Evolutionary conservation across 1,140 invertebrate genomes (phyloP), one percentile per base, ranked within the genome.

Genomic region (Drosophila punjabiensis): DNA sequence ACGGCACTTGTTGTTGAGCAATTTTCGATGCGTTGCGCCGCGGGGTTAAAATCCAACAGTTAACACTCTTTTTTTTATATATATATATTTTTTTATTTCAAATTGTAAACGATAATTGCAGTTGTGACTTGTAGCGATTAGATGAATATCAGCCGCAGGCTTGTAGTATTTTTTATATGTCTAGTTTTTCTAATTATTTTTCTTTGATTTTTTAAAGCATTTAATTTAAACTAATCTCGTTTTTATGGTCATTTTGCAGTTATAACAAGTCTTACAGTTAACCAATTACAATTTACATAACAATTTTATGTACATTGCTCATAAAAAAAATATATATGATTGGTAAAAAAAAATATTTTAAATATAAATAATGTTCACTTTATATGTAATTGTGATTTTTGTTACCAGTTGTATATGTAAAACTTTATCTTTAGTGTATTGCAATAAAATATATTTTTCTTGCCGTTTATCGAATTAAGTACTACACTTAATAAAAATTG

Each of bases 11-110:
- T 73, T 74, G 18, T 73, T 74, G 14, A 30, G 68, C 37, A 41
- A 74, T 62, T 74, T 74, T 73, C 56, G 37, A 74, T 73, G 68
- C 70, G 56, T 62, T 74, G 5, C 18, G 50, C 32, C 45, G 30
- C 32, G 28, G 37, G 39, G 50, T n/a, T 18, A 53, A 37, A 30
- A 14, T 28, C 37, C 20, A 24, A 24, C 24, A 43, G 56, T 53
- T 71, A 74, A 39, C 67, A 73, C 45, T 74, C 3, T 45, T 64
- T 67, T 35, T 33, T 33, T 18, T 5, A 24, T n/a, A 5, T 30
- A 18, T 28, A 50, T 28, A 7, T 52, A 14, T 4, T 32, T 66
- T 45, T 66, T 33, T 35, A 45, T 28, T 65, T 32, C 18, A 43
- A 63, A 43, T 43, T 11, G 33, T 28, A 11, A 28, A 43, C 14